phyloP scores from a whole-genome alignment of 2,113 vertebrate genomes.

The Antennarius striatus region DNA sequence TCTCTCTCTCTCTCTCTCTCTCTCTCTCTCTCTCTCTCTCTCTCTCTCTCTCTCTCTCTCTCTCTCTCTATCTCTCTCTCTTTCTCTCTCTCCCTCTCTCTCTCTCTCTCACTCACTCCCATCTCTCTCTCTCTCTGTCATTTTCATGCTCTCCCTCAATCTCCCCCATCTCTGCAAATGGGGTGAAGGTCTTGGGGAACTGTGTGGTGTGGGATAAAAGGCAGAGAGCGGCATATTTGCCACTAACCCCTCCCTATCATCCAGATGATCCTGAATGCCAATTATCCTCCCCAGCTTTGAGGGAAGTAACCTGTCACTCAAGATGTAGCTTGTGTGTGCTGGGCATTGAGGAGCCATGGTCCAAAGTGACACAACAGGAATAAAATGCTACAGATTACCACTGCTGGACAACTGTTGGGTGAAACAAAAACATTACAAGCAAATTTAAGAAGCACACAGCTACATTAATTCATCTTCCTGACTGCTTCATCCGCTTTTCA shows the following conservation, averaged over 20 bases:
- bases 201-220: conserved; percentile 68
- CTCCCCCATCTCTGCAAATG: conserved; percentile 56
- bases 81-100: conserved; percentile 36
- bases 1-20: not conserved
- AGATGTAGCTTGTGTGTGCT: conserved; percentile 55
- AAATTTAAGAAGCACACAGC: not conserved
- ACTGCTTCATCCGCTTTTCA: conserved; percentile 1
- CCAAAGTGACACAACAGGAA: conserved; percentile 47
- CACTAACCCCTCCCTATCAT: conserved; percentile 68
- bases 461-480: not conserved
- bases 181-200: conserved; percentile 64
- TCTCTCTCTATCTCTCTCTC: not conserved
- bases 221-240: conserved; percentile 56
- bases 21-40: not conserved
- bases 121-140: not conserved
- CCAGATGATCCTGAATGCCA: conserved; percentile 81
- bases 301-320: conserved; percentile 79
- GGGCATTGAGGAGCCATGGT: conserved; percentile 31
- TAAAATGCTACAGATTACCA: conserved; percentile 46
- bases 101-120: not conserved
- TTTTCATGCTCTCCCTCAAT: conserved; percentile 17
- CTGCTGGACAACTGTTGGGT: conserved; percentile 36
- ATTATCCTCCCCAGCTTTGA: conserved; percentile 75
- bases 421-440: conserved; percentile 7
- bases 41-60: conserved; percentile 21